Percentiles rank a stretch among this genome's conserved stretches.
Evolutionary conservation across 2,888 invertebrate species (phyloP).

Genomic region (Cybosia mesomella): DNA sequence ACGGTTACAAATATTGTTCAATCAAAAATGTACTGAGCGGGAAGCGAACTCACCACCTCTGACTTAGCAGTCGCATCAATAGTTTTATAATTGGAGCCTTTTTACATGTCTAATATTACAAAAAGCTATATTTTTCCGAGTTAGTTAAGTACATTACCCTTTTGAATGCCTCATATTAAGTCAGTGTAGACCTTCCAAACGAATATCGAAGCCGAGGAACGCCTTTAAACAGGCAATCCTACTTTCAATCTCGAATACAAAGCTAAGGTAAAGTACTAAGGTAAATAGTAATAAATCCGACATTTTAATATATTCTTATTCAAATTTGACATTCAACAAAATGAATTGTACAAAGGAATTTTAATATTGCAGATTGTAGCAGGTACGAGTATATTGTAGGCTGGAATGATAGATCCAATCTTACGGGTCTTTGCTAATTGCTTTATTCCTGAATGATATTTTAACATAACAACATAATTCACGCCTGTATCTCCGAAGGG

Average conservation of each 20-base stretch:
- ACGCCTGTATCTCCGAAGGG: too few relatives aligned
- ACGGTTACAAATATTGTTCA: too few relatives aligned
- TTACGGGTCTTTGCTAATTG: background rate
- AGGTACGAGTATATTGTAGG: background rate
- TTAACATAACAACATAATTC: too few relatives aligned
- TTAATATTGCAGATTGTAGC: constrained; percentile 1
- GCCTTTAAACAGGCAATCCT: background rate
- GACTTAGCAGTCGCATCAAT: too few relatives aligned
- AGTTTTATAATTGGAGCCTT: too few relatives aligned
- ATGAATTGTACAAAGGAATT: constrained; percentile 7
- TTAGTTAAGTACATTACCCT: too few relatives aligned
- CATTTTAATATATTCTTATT: constrained; percentile 10
- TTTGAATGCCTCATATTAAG: background rate
- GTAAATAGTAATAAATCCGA: constrained; percentile 8
- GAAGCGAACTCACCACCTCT: too few relatives aligned
- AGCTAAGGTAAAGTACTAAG: too few relatives aligned
- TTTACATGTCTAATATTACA: too few relatives aligned
- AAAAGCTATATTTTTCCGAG: too few relatives aligned
- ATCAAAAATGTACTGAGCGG: too few relatives aligned
- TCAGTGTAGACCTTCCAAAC: background rate
- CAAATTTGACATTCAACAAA: constrained; percentile 7
- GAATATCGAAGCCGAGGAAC: background rate
- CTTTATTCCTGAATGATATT: background rate
- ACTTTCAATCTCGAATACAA: constrained; percentile 1
- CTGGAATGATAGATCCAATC: background rate